Base-by-base conservation (phyloP, 2,797 vertebrate genomes). In the Picus viridis region DNA sequence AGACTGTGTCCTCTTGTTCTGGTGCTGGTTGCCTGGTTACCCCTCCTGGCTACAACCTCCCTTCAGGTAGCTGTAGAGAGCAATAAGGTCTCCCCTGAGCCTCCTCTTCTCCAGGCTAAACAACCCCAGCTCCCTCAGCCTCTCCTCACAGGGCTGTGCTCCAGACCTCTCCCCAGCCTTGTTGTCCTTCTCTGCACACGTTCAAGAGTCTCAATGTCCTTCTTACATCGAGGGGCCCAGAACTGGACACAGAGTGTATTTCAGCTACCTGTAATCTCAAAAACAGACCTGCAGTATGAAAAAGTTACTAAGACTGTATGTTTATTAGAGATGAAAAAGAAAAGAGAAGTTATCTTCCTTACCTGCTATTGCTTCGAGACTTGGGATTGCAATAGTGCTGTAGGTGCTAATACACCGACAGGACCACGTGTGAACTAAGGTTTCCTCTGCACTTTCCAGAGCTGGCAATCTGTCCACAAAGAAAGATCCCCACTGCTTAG, bases 401-500 rank as follows among this genome's bases (percentile, higher is more conserved):
- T 99, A 99, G 91, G 98, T 98, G 94, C 98, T 98, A 90, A 99
- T 98, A 96, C 98, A 98, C 95, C 98, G 98, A 97, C 98, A 98
- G 92, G 98, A 98, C 99, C 99, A 99, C 0, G 98, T 99, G 78
- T 97, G 96, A 89, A 97, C 97, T 74, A 97, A 96, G 17, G 88
- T 95, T 76, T 98, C 98, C 76, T 98, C 98, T 51, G 97, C 97
- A 14, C 96, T 97, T 93, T 97, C 98, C 77, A 87, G 94, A 29
- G 97, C 95, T 22, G 94, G 96, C 73, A 98, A 85, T 12, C 96
- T 94, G 56, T 99, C 99, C 54, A 98, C 87, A 93, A 99, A 99
- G 97, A 98, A 99, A 54, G 99, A 99, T 68, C 99, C 99, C 99
- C 99, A 99, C 95, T 98, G 98, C 74, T 98, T 97, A 81, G 99